Evolutionary conservation across 2,797 vertebrate genomes (phyloP).

Genomic region (Malacoraja senta): DNA sequence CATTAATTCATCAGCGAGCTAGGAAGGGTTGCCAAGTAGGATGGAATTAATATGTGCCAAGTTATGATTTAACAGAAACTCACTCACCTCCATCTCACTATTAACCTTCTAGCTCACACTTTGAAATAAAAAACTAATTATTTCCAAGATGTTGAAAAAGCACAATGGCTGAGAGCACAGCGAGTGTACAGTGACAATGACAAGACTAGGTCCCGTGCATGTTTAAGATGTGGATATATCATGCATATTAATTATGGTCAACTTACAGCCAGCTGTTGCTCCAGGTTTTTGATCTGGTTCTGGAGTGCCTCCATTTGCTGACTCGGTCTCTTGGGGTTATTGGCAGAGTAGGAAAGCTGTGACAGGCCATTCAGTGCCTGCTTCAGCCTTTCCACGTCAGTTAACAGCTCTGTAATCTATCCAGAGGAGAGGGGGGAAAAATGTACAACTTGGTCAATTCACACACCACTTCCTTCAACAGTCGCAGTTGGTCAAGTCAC

Average conservation of each 20-base stretch:
- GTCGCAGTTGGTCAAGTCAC: neutral
- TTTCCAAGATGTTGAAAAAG: neutral
- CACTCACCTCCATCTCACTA: neutral
- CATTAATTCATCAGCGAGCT: neutral
- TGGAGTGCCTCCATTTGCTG: slow-evolving; percentile 80
- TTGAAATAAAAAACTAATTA: neutral
- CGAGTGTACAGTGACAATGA: neutral
- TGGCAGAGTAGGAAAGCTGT: slow-evolving; percentile 77
- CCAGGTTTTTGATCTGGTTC: slow-evolving; percentile 76
- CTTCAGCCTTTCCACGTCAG: slow-evolving; percentile 83
- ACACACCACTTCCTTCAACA: too few relatives aligned
- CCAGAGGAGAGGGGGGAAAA: neutral
- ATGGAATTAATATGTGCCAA: neutral
- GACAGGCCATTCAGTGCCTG: slow-evolving; percentile 84
- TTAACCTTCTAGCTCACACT: neutral
- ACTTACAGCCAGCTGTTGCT: slow-evolving; percentile 95
- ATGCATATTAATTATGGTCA: neutral
- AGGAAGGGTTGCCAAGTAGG: neutral
- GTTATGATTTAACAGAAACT: neutral
- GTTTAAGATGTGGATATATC: neutral
- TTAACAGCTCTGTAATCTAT: slow-evolving; percentile 87
- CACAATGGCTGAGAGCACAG: neutral
- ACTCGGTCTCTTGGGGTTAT: slow-evolving; percentile 72
- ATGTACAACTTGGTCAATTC: too few relatives aligned
- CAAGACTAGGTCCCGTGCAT: neutral